Evolutionary conservation across 1,140 invertebrate species (phyloP).

Genomic region (Onthophagus taurus): DNA sequence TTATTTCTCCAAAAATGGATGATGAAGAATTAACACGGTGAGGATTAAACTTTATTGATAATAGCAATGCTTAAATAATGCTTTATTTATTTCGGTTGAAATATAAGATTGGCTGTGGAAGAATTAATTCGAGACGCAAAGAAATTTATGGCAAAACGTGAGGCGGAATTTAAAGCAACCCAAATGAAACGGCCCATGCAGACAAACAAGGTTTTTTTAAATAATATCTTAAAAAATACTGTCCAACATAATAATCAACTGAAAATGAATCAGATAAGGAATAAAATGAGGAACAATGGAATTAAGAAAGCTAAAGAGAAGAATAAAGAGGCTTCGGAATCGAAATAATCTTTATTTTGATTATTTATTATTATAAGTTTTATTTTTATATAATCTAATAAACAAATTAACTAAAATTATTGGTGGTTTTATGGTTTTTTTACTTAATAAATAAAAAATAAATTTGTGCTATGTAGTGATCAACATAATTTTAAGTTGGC

Average conservation of each 20-base stretch:
- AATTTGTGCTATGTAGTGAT: too few relatives aligned
- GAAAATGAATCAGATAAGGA: not conserved
- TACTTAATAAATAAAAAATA: too few relatives aligned
- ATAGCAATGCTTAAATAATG: not conserved
- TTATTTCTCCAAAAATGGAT: constrained; percentile 6
- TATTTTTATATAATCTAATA: too few relatives aligned
- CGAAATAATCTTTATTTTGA: too few relatives aligned
- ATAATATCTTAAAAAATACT: constrained; percentile 5
- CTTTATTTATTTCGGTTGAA: not conserved
- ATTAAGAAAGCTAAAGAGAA: not conserved
- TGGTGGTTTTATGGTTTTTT: too few relatives aligned
- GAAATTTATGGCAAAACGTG: constrained; percentile 8
- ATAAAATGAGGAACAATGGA: not conserved
- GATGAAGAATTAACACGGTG: constrained; percentile 10
- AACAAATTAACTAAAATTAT: too few relatives aligned
- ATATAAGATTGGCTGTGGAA: constrained; percentile 3
- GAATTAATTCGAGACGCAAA: constrained; percentile 4
- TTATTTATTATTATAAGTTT: too few relatives aligned
- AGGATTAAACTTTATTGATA: constrained; percentile 1
- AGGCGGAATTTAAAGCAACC: constrained; percentile 8
- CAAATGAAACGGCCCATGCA: constrained; percentile 6
- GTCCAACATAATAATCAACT: not conserved
- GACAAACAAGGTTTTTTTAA: constrained; percentile 6
- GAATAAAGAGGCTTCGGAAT: not conserved
- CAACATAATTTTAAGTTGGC: too few relatives aligned